Evolutionary conservation across 2,888 invertebrate species (phyloP), one percentile per base, ranked within the genome.

Genomic region (Tridacna crocea): DNA sequence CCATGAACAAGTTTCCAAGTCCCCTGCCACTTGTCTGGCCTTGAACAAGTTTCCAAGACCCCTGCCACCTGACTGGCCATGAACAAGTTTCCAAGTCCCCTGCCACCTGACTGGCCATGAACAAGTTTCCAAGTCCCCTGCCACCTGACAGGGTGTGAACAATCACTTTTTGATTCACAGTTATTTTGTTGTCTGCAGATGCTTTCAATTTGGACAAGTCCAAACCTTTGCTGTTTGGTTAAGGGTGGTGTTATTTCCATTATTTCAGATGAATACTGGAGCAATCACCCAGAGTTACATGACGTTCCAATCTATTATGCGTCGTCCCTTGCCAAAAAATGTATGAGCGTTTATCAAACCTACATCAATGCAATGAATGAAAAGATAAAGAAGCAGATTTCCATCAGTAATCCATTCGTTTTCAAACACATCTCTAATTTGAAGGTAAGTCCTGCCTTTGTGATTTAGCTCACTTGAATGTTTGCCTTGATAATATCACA

Each of bases 351-450:
- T 0, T 99, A 99, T 95, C 99, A 99, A 95, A 99, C 99, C 0
- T 99, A 99, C 94, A 97, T 99, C 4, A 99, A 99, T 95, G 99
- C 99, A 0, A 99, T 99, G 99, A 99, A 99, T 95, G 99, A 99
- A 92, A 97, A 97, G 93, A 99, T 99, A 89, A 96, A 97, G 19
- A 95, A 98, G 0, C 99, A 99, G 95, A 99, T 99, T 92, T 98
- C 99, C 0, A 97, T 99, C 86, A 99, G 98, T 94, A 99, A 99
- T 95, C 99, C 99, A 0, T 99, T 99, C 95, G 98, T 99, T 2
- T 99, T 99, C 95, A 97, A 98, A 87, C 99, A 99, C 94, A 99
- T 99, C 82, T 94, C 94, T 26, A 95, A 95, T 90, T 91, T 95
- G 27, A 95, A 95, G 93, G 94, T 94, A 27, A 36, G 2, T 36